phyloP scores from a whole-genome alignment of 2,797 vertebrate species.

The Dendrocincla tyrannina region DNA sequence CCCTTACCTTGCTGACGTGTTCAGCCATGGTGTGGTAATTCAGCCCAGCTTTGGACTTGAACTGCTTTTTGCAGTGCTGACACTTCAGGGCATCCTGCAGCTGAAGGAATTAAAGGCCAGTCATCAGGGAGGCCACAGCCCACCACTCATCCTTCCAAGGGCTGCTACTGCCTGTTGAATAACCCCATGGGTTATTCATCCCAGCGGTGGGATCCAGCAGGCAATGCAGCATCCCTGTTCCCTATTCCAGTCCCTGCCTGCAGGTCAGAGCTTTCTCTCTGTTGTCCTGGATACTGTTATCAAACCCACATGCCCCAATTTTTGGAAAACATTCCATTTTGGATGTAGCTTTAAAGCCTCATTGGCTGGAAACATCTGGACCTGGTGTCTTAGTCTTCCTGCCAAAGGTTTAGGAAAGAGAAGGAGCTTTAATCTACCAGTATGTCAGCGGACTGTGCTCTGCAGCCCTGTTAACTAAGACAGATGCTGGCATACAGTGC shows the following conservation, averaged over 20 bases:
- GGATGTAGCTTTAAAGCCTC: not conserved
- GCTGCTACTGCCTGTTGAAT: not conserved
- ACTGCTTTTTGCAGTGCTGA: constrained; percentile 96
- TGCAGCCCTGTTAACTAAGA: not conserved
- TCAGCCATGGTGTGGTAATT: constrained; percentile 98
- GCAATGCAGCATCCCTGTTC: rapidly evolving
- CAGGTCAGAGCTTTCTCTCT: not conserved
- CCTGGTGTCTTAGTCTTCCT: not conserved
- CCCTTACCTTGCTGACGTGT: constrained; percentile 88
- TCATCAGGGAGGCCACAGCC: not conserved
- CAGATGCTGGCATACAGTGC: rapidly evolving
- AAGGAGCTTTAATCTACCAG: not conserved
- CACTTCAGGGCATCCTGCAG: constrained; percentile 96
- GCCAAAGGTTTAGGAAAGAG: not conserved
- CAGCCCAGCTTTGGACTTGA: constrained; percentile 95
- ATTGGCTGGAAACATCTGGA: constrained; percentile 36
- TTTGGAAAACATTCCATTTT: not conserved
- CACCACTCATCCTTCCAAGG: not conserved
- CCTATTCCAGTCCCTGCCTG: not conserved
- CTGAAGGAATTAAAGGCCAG: constrained; percentile 66
- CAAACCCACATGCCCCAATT: not conserved
- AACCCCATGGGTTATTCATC: not conserved
- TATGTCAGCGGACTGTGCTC: not conserved
- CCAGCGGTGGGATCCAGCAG: not conserved
- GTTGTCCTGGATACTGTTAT: not conserved